These are phyloP conservation scores for Hypselothyrea guttata DNA, from an alignment of 2,888 invertebrate genomes.

Conservation along the genomic window DNA sequence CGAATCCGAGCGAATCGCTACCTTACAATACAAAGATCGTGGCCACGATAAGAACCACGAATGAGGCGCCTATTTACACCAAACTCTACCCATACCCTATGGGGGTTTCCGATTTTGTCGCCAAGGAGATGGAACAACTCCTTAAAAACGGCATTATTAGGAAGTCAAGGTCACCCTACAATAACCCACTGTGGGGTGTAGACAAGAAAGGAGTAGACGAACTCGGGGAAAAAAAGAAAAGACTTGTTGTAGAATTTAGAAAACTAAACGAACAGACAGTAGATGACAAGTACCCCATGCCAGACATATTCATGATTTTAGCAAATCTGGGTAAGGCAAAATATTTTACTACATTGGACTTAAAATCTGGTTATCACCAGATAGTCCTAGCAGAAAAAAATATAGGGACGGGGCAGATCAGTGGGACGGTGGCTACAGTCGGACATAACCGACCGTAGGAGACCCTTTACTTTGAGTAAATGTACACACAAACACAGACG, in stretches of 20 bases:
- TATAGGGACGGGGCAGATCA: no score
- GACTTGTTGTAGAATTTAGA: not conserved
- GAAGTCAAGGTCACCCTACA: not conserved
- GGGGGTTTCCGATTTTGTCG: not conserved
- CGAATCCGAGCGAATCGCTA: not conserved
- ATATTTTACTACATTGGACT: not conserved
- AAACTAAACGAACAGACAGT: not conserved
- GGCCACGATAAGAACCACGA: not conserved
- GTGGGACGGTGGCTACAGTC: no score
- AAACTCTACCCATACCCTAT: not conserved
- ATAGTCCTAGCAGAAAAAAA: no score
- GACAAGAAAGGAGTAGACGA: constrained; percentile 1
- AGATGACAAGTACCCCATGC: not conserved
- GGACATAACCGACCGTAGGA: no score
- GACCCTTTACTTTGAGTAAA: no score
- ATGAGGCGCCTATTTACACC: not conserved
- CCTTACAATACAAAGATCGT: not conserved
- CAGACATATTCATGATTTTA: not conserved
- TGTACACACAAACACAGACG: no score
- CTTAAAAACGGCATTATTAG: not conserved
- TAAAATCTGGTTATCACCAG: not conserved
- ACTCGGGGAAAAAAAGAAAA: not conserved
- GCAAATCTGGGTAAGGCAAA: not conserved
- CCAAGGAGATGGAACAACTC: not conserved
- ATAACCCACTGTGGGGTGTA: constrained; percentile 4